Evolutionary conservation across 2,888 invertebrate species (phyloP).

Genomic region (Xanthia togata): DNA sequence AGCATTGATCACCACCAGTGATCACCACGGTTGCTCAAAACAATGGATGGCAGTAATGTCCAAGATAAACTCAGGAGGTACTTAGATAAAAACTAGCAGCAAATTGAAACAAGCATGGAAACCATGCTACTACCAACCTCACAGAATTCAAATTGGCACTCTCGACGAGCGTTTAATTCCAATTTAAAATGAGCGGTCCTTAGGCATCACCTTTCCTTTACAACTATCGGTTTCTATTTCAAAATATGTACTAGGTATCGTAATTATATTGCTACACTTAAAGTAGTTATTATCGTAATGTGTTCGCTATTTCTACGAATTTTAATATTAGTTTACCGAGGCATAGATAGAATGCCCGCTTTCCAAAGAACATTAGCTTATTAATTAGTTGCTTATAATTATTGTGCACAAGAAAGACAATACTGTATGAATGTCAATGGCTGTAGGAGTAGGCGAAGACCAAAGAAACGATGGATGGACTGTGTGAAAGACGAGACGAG

Average conservation of each 20-base stretch:
- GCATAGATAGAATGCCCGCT: background rate
- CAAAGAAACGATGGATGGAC: too few relatives aligned
- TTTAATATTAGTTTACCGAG: conserved; percentile 4
- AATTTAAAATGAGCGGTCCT: conserved; percentile 51
- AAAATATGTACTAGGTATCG: background rate
- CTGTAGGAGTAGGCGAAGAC: too few relatives aligned
- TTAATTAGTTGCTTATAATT: background rate
- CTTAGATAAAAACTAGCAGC: too few relatives aligned
- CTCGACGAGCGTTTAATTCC: conserved; percentile 39
- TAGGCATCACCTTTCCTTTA: background rate
- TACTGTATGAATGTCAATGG: too few relatives aligned
- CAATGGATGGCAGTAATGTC: too few relatives aligned
- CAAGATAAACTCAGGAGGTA: too few relatives aligned
- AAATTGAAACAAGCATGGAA: too few relatives aligned
- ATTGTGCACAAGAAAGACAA: background rate
- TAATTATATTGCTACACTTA: conserved; percentile 23
- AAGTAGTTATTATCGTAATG: conserved; percentile 5
- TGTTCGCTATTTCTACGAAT: conserved; percentile 4
- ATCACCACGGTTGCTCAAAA: too few relatives aligned
- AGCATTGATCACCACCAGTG: background rate
- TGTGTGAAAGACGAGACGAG: too few relatives aligned
- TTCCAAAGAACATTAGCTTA: background rate
- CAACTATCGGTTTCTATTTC: conserved; percentile 34
- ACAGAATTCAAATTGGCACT: conserved; percentile 14
- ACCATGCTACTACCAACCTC: background rate